Evolutionary conservation across 1,140 invertebrate species (phyloP), one percentile per base, ranked within the genome.

Genomic region (Bombus pyrosoma): DNA sequence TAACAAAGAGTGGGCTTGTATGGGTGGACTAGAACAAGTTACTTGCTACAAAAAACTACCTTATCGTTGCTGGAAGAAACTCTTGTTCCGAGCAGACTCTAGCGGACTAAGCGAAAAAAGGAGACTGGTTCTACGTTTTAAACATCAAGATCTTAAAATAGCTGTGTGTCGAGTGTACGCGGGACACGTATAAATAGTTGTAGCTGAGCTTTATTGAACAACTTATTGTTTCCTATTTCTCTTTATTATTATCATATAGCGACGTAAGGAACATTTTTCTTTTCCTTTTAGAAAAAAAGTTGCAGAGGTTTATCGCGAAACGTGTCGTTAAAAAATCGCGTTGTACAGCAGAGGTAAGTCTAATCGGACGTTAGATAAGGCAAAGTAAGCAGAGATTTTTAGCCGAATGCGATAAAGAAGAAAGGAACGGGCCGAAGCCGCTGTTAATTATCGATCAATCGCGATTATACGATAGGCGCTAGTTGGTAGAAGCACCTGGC

Each of bases 361-460:
- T 18, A 47, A 18, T 47, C 18, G 47, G 18, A 22, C 47, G 3
- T 22, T 53, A 8, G 47, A 53, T 22, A 53, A 22, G 47, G 47
- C 0, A 53, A 53, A 53, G 47, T 53, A 53, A 53, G 18, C 47
- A 53, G 47, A 53, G 47, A 53, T 53, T 53, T 53, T 53, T 53
- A 53, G 47, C 47, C 0, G 47, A 37, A 25, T 13, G 0, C 59
- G 59, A 15, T 28, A 77, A 77, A 77, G 43, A 77, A 47, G 75
- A 84, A 79, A 75, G 34, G 18, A 37, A 32, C 18, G 22, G 34
- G 71, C 41, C 22, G 22, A 2, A 39, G 25, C 59, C 79, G 77
- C 80, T 89, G 73, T 81, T 87, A 89, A 91, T 89, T 83, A 86
- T 89, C 87, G 86, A 87, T 87, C 88, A 85, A 81, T 81, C 78